These are phyloP conservation scores for Leiothrix lutea DNA, from an alignment of 2,113 vertebrate genomes.

Conservation along the genomic window DNA sequence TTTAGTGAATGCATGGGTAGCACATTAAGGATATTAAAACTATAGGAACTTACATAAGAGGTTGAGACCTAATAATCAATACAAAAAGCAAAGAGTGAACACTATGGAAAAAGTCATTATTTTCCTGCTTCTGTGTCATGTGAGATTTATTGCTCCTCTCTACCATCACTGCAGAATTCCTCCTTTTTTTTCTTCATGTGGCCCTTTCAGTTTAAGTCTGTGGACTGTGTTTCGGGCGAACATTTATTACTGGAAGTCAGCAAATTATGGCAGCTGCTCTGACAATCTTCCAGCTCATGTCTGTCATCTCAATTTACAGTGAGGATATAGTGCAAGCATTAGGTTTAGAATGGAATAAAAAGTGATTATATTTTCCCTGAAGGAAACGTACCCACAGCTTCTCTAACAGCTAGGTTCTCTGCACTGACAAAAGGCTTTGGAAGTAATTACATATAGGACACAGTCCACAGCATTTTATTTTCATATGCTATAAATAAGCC, in stretches of 20 bases:
- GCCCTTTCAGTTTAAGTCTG: neutral
- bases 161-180: neutral
- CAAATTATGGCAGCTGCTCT: slow-evolving; percentile 8
- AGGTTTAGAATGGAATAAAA: slow-evolving; percentile 57
- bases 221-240: neutral
- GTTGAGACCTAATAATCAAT: neutral
- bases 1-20: neutral
- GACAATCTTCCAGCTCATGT: neutral
- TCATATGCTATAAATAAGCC: slow-evolving; percentile 62
- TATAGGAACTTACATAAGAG: neutral
- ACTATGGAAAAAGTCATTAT: neutral
- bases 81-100: neutral
- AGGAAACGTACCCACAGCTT: slow-evolving; percentile 54
- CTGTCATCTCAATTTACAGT: slow-evolving; percentile 52
- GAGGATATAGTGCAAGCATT: slow-evolving; percentile 41
- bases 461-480: slow-evolving; percentile 63
- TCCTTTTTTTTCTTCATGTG: neutral
- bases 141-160: neutral
- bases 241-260: slow-evolving; percentile 1
- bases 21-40: neutral
- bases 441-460: slow-evolving; percentile 68
- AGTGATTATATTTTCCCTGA: slow-evolving; percentile 57
- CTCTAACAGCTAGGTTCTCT: slow-evolving; percentile 57
- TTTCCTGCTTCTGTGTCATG: neutral
- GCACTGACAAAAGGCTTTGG: slow-evolving; percentile 39